phyloP scores from a whole-genome alignment of 2,113 vertebrate genomes.

The Varanus komodoensis region DNA sequence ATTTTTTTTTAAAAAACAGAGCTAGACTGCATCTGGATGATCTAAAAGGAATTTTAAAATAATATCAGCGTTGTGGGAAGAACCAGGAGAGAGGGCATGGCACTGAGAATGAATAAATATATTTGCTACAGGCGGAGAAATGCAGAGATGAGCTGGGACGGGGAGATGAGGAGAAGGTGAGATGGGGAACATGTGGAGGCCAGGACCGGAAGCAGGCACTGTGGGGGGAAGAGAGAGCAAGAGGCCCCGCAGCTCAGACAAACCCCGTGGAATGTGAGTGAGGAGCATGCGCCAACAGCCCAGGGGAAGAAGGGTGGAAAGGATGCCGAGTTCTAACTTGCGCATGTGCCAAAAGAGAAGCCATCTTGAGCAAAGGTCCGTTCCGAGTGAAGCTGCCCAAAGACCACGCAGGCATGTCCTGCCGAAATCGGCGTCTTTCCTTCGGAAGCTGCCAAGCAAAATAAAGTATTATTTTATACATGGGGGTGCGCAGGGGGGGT shows the following conservation, averaged over 20 bases:
- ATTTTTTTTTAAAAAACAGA: slow-evolving; percentile 39
- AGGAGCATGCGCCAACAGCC: neutral
- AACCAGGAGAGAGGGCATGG: neutral
- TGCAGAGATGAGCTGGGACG: neutral
- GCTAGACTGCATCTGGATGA: slow-evolving; percentile 38
- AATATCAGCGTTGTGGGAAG: neutral
- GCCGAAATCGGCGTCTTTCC: neutral
- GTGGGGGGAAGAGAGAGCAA: neutral
- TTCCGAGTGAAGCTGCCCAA: neutral
- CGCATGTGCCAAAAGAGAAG: neutral
- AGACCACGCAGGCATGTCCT: too few species aligned
- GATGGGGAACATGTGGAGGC: slow-evolving; percentile 6
- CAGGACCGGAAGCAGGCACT: neutral
- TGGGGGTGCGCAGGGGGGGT: too few species aligned
- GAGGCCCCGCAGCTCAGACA: neutral
- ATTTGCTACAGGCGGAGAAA: neutral
- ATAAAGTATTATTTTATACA: neutral
- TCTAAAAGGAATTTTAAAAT: slow-evolving; percentile 18
- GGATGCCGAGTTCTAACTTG: neutral
- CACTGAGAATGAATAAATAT: neutral
- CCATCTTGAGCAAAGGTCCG: neutral
- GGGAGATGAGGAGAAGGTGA: neutral
- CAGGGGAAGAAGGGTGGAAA: neutral
- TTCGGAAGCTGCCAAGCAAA: neutral
- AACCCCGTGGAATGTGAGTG: neutral